A percentile compares a stretch with the other conserved stretches of the same genome.
phyloP scores from a whole-genome alignment of 92 coral and sea anemone genomes.

The Palythoa caribaeorum region DNA sequence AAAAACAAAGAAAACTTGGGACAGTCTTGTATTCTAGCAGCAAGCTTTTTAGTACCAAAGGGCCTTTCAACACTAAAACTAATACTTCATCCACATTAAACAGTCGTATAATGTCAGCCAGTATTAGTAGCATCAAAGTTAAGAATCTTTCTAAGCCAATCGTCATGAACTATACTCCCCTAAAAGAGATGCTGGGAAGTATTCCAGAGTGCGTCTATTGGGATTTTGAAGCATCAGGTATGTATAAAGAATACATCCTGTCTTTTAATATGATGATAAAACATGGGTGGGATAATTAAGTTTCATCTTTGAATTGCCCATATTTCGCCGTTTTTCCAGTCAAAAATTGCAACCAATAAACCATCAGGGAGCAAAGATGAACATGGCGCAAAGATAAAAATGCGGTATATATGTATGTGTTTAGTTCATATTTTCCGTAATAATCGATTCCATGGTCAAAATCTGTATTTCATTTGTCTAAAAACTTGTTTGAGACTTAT shows the following conservation, averaged over 20 bases:
- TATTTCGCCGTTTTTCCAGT: no score
- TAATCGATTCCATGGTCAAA: no score
- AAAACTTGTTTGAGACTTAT: no score
- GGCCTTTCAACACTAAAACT: not conserved
- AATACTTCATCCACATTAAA: constrained; percentile 2
- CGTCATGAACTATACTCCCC: not conserved
- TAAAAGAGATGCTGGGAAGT: not conserved
- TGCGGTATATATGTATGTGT: no score
- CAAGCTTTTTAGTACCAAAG: constrained; percentile 17
- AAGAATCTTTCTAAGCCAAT: constrained; percentile 31
- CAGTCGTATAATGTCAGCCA: constrained; percentile 37
- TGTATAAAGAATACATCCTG: not conserved
- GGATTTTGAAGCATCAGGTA: constrained; percentile 55
- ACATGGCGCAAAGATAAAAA: no score
- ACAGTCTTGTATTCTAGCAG: constrained; percentile 14
- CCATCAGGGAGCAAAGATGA: no score
- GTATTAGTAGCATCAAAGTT: not conserved
- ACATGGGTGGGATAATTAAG: no score
- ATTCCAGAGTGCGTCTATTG: constrained; percentile 55
- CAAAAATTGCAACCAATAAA: no score
- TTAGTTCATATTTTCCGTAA: no score
- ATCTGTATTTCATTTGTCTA: no score
- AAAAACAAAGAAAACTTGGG: constrained; percentile 27
- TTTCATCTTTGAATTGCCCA: no score
- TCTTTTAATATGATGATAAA: no score